These are phyloP conservation scores for Neodontobutis hainanensis DNA, from an alignment of 2,113 vertebrate species.

Conservation along the genomic window DNA sequence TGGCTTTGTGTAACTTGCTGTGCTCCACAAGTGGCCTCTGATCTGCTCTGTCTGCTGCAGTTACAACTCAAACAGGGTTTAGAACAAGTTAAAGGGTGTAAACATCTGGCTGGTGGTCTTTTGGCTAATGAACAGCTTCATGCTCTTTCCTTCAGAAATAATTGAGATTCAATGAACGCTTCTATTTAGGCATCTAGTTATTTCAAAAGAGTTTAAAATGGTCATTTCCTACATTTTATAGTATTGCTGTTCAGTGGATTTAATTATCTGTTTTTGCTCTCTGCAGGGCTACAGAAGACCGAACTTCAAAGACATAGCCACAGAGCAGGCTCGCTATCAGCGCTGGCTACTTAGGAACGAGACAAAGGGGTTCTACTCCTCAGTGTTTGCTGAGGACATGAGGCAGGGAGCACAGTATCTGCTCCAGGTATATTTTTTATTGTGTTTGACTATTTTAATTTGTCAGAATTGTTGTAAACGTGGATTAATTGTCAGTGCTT, in stretches of 20 bases:
- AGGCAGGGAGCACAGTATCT: slow-evolving; percentile 91
- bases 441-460: too few species aligned
- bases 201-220: background rate
- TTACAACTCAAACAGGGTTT: slow-evolving; percentile 11
- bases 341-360: slow-evolving; percentile 94
- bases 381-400: slow-evolving; percentile 93
- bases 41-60: slow-evolving; percentile 5
- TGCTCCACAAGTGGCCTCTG: slow-evolving; percentile 7
- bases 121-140: slow-evolving; percentile 22
- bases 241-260: background rate
- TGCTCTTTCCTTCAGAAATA: slow-evolving; percentile 12
- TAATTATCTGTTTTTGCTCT: slow-evolving; percentile 16
- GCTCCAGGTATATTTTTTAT: slow-evolving; percentile 84
- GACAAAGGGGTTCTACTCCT: slow-evolving; percentile 94
- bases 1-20: slow-evolving; percentile 11
- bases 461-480: too few species aligned
- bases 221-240: background rate
- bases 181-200: background rate
- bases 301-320: slow-evolving; percentile 90
- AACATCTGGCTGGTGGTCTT: slow-evolving; percentile 35
- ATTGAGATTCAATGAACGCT: slow-evolving; percentile 16
- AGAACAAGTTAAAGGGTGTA: slow-evolving; percentile 13
- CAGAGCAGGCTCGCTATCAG: slow-evolving; percentile 89
- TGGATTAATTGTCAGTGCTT: too few species aligned
- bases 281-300: slow-evolving; percentile 89